Conservation (phyloP, 1,140 invertebrate genomes). For the Drosophila ogumai region DNA sequence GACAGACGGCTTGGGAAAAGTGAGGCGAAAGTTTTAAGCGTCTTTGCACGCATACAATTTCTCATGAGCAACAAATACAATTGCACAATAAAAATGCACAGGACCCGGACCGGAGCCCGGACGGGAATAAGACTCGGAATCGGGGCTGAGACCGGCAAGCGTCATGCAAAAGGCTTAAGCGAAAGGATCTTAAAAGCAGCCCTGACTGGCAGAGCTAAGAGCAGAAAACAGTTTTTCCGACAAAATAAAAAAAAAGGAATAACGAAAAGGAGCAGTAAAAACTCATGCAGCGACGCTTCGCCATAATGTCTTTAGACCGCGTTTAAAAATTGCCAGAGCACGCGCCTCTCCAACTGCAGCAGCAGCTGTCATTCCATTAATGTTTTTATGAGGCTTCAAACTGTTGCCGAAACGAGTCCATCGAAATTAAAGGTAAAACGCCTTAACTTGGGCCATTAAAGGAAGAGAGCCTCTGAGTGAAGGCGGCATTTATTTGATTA, state of each 20-base stretch:
- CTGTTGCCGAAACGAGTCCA: conserved; percentile 62
- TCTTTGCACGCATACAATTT: conserved; percentile 81
- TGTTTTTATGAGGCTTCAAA: conserved; percentile 71
- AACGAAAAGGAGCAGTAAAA: conserved; percentile 8
- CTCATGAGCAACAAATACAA: conserved; percentile 81
- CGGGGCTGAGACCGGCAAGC: conserved; percentile 31
- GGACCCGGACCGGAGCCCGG: conserved; percentile 10
- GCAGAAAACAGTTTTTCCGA: conserved; percentile 39
- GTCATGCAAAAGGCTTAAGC: conserved; percentile 70
- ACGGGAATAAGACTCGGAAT: conserved; percentile 18
- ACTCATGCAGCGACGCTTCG: conserved; percentile 23
- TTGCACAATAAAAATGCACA: conserved; percentile 73
- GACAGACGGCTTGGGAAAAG: conserved; percentile 25
- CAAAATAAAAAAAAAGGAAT: conserved; percentile 4
- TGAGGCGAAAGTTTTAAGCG: conserved; percentile 74
- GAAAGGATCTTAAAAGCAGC: conserved; percentile 66
- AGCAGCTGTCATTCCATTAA: conserved; percentile 63
- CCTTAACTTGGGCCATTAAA: conserved; percentile 61
- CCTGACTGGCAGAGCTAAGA: conserved; percentile 40
- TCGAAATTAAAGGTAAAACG: conserved; percentile 68
- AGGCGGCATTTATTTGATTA: conserved; percentile 66
- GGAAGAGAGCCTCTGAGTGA: conserved; percentile 25
- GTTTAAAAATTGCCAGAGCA: conserved; percentile 59
- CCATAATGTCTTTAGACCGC: conserved; percentile 65
- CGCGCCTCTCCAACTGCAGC: conserved; percentile 29